These are phyloP conservation scores for Caenorhabditis remanei DNA, from an alignment of 1,140 invertebrate genomes.

Conservation along the genomic window DNA sequence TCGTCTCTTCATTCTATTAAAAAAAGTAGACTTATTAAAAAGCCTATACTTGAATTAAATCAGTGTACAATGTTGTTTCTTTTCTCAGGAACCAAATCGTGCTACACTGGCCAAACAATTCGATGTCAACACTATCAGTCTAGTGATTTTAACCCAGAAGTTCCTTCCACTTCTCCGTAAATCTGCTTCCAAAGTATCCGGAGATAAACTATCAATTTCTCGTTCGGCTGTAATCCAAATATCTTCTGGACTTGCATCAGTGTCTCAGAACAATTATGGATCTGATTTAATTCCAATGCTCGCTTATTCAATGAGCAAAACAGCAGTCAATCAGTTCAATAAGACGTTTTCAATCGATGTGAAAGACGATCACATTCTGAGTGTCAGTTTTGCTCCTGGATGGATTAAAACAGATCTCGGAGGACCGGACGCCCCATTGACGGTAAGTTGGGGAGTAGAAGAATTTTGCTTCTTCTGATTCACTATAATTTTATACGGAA, in stretches of 20 bases:
- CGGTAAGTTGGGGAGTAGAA: conserved; percentile 2
- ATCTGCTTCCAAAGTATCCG: background rate
- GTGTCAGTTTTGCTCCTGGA: conserved; percentile 21
- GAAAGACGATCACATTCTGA: conserved; percentile 28
- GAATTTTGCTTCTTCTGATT: background rate
- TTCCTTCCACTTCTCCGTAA: conserved; percentile 42
- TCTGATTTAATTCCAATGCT: background rate
- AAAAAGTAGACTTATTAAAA: background rate
- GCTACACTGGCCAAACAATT: conserved; percentile 7
- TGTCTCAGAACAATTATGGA: background rate
- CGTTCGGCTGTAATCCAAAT: conserved; percentile 57
- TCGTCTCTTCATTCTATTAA: background rate
- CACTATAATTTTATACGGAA: background rate
- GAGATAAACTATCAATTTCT: background rate
- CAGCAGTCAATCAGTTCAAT: conserved; percentile 18
- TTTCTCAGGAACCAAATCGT: conserved; percentile 11
- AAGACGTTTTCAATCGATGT: conserved; percentile 27
- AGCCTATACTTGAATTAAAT: too few relatives aligned
- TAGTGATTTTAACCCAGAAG: conserved; percentile 37
- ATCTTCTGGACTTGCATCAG: conserved; percentile 43
- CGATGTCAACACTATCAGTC: conserved; percentile 29
- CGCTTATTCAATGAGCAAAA: conserved; percentile 4
- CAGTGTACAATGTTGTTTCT: too few relatives aligned
- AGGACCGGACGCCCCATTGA: background rate
- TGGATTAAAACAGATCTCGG: conserved; percentile 43